Percentiles rank a stretch among this genome's conserved stretches.
phyloP scores from a whole-genome alignment of 2,888 invertebrate species.

The Lymantria monacha region DNA sequence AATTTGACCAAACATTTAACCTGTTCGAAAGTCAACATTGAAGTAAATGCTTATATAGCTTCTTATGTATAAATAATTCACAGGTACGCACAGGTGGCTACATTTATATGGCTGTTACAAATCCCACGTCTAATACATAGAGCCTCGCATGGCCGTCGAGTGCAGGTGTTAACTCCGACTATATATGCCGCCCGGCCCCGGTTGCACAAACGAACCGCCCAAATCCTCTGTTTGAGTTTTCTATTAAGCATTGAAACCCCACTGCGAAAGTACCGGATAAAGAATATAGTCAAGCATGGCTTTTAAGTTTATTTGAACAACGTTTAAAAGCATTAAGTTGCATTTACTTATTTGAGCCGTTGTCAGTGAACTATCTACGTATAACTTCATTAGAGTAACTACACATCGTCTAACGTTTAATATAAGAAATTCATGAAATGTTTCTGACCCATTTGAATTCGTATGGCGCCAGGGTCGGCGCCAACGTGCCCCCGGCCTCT shows the following conservation, averaged over 20 bases:
- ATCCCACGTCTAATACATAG: conserved; percentile 54
- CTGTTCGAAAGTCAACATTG: conserved; percentile 12
- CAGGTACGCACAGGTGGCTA: conserved; percentile 57
- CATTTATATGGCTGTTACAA: conserved; percentile 46
- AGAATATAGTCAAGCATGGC: conserved; percentile 43
- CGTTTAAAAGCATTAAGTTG: conserved; percentile 61
- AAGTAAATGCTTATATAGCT: conserved; percentile 14
- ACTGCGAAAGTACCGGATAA: conserved; percentile 48
- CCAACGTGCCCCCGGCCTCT: conserved; percentile 76
- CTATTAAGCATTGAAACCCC: conserved; percentile 54
- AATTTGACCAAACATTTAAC: conserved; percentile 9
- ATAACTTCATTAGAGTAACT: conserved; percentile 68
- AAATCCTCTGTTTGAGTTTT: conserved; percentile 65
- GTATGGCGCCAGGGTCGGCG: conserved; percentile 73
- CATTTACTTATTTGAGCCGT: conserved; percentile 50
- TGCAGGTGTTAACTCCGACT: conserved; percentile 68
- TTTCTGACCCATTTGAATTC: conserved; percentile 70
- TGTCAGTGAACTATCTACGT: conserved; percentile 34
- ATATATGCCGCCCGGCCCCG: conserved; percentile 45
- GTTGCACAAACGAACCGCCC: conserved; percentile 76
- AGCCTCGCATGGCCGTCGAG: conserved; percentile 59
- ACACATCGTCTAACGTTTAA: conserved; percentile 55
- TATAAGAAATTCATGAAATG: conserved; percentile 76
- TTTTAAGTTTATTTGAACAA: conserved; percentile 57
- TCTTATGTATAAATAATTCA: conserved; percentile 49